Base-by-base conservation (phyloP, 2,888 invertebrate species). In the Peribatodes rhomboidaria region DNA sequence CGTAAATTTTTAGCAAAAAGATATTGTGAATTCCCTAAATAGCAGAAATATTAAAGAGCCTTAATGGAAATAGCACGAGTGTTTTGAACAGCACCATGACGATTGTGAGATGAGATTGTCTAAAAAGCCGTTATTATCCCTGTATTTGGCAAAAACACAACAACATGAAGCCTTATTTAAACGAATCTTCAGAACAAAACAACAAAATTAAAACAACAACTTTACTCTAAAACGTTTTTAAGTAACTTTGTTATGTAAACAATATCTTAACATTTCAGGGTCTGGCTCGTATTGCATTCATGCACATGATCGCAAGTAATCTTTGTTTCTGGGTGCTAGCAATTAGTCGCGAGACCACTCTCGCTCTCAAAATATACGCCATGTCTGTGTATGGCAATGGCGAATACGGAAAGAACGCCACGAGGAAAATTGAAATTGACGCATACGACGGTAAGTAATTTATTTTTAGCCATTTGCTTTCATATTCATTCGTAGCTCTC, bases 291-390 rank as follows among this genome's bases (percentile, higher is more conserved):
- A 95, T 97, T 74, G 96, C 96, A 3, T 90, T 97, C 65, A 97
- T 97, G 96, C 97, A 97, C 82, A 95, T 96, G 87, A 95, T 97
- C 31, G 96, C 96, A 0, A 95, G 96, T 62, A 96, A 96, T 76
- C 85, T 97, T n/a, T 96, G 96, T 79, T 96, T 97, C 79, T 97
- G 97, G 97, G 85, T 97, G 14, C 95, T 95, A 80, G 96, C 96
- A 2, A 96, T 97, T 67, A 94, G 96, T 13, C 93, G 96, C 61
- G 97, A 97, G 86, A 97, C 96, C 0, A 85, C 95, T 22, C 95
- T 96, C 59, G 95, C 95, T 1, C 86, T 96, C 46, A 90, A 92
- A n/a, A 87, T 93, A n/a, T 89, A 93, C 60, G 90, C 93, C 2
- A 85, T 88, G 67, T 80, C 86, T 3, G 69, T 65, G 4, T 84